A percentile compares a stretch with the other conserved stretches of the same genome.
Conservation (phyloP, 2,888 invertebrate genomes). For the Tanypteryx hageni region DNA sequence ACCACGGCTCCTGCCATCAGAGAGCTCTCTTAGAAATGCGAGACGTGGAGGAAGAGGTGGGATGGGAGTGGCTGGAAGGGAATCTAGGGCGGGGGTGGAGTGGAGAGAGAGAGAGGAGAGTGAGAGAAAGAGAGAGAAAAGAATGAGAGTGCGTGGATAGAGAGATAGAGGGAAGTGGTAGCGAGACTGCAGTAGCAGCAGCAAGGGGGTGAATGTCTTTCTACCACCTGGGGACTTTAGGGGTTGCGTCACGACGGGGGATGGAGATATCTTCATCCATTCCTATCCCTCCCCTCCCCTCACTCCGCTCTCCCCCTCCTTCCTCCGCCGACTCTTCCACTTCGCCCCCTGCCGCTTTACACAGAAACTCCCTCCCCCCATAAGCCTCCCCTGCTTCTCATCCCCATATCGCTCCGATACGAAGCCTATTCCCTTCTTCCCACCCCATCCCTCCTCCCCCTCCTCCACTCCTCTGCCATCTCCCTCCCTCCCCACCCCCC, state of each 20-base stretch:
- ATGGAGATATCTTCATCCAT: slow-evolving; percentile 11
- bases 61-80: not conserved
- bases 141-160: too few relatives aligned
- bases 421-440: not conserved
- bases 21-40: slow-evolving; percentile 1
- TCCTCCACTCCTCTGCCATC: not conserved
- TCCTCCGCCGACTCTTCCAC: not conserved
- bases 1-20: too few relatives aligned
- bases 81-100: not conserved
- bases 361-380: not conserved
- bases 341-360: slow-evolving; percentile 5
- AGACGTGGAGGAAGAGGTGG: not conserved
- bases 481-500: not conserved
- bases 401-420: not conserved
- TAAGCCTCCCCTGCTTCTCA: not conserved
- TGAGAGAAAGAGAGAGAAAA: too few relatives aligned
- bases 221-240: slow-evolving; percentile 13
- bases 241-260: slow-evolving; percentile 29
- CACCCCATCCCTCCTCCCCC: not conserved
- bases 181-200: too few relatives aligned
- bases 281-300: not conserved
- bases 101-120: not conserved
- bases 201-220: not conserved
- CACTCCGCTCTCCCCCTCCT: not conserved
- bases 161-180: too few relatives aligned